Evolutionary conservation across 2,888 invertebrate genomes (phyloP).

Genomic region (Archips xylosteana): DNA sequence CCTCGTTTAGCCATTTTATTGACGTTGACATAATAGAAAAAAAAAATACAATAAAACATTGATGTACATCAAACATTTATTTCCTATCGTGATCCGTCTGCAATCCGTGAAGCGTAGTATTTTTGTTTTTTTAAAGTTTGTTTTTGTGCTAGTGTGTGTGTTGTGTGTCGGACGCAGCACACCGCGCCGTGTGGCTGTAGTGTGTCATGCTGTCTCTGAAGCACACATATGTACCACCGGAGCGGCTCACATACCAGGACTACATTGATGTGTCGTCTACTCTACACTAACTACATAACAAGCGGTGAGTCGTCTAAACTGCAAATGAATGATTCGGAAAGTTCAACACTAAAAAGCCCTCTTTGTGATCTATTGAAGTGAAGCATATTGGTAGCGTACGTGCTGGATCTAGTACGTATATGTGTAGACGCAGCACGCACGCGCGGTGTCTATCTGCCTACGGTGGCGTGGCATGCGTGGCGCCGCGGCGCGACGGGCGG

Average conservation of each 20-base stretch:
- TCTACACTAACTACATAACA: conserved; percentile 59
- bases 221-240: conserved; percentile 75
- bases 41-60: conserved; percentile 54
- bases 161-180: conserved; percentile 54
- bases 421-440: conserved; percentile 9
- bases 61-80: conserved; percentile 68
- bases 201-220: conserved; percentile 74
- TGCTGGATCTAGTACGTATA: conserved; percentile 10
- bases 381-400: conserved; percentile 4
- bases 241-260: conserved; percentile 84
- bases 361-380: conserved; percentile 7
- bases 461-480: conserved; percentile 4
- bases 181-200: conserved; percentile 65
- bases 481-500: neutral
- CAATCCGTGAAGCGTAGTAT: conserved; percentile 28
- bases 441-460: conserved; percentile 1
- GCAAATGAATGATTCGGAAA: conserved; percentile 38
- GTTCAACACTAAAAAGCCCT: conserved; percentile 24
- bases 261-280: conserved; percentile 51
- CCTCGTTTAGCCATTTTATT: conserved; percentile 55
- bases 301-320: conserved; percentile 49
- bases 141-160: conserved; percentile 58
- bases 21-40: conserved; percentile 55
- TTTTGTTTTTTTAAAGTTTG: conserved; percentile 47
- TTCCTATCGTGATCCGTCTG: conserved; percentile 41